Conservation (phyloP, 2,797 vertebrate genomes). For the Gymnopithys bicolor region DNA sequence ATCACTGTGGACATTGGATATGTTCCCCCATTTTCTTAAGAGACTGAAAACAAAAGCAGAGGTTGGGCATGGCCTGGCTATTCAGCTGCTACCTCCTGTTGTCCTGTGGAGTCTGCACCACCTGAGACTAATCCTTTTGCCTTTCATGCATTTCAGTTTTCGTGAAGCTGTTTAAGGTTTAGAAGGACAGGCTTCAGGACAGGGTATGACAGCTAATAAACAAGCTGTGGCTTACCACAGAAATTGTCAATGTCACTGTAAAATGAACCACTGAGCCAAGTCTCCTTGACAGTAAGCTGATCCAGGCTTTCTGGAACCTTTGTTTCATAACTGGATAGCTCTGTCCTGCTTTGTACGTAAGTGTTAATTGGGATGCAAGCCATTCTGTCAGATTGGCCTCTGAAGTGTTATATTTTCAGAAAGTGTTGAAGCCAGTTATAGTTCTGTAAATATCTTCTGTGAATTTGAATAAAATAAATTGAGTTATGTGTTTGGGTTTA, state of each 20-base stretch:
- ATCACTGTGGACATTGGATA: conserved; percentile 76
- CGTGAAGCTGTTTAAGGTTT: background rate
- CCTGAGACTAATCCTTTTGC: background rate
- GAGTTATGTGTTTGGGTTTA: background rate
- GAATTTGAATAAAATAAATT: conserved; percentile 9
- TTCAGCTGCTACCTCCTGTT: background rate
- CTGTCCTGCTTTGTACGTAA: background rate
- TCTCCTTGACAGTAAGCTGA: background rate
- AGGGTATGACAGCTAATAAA: background rate
- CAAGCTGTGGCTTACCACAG: background rate
- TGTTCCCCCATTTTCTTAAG: background rate
- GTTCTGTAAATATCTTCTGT: conserved; percentile 22
- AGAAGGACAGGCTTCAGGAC: background rate
- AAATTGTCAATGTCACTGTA: background rate
- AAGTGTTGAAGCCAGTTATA: background rate
- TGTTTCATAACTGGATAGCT: background rate
- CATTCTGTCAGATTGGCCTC: background rate
- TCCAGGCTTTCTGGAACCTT: background rate
- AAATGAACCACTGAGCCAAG: background rate
- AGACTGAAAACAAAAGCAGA: background rate
- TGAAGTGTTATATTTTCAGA: background rate
- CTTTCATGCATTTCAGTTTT: background rate
- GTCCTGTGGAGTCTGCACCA: background rate
- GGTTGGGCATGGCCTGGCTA: background rate
- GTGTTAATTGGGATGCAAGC: background rate